A percentile compares a stretch with the other conserved stretches of the same genome.
These are phyloP conservation scores for Meriones unguiculatus DNA, from an alignment of 2,113 vertebrate species.

Conservation along the genomic window DNA sequence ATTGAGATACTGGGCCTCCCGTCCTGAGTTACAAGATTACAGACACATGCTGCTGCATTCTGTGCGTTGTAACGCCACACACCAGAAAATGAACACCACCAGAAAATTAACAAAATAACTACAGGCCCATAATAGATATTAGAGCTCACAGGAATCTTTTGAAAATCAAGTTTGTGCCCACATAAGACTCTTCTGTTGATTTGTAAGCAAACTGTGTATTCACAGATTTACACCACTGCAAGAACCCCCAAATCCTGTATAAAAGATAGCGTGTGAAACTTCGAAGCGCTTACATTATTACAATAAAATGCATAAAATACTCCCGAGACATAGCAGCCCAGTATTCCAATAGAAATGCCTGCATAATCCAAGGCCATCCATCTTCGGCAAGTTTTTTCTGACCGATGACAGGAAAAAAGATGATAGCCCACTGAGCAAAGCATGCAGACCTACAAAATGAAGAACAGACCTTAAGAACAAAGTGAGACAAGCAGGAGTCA, in stretches of 20 bases:
- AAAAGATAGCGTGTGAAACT: not conserved
- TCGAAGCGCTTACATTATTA: constrained; percentile 91
- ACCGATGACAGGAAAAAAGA: constrained; percentile 96
- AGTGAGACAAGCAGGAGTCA: not conserved
- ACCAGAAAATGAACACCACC: too few species aligned
- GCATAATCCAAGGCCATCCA: constrained; percentile 98
- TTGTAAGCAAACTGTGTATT: not conserved
- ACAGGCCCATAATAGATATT: not conserved
- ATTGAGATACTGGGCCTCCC: not conserved
- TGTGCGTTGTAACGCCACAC: not conserved
- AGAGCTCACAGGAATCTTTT: constrained; percentile 39
- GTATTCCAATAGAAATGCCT: constrained; percentile 94
- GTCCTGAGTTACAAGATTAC: not conserved
- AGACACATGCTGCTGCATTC: not conserved
- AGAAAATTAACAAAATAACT: constrained; percentile 43
- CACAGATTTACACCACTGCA: constrained; percentile 7
- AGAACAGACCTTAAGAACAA: not conserved
- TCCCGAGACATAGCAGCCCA: constrained; percentile 97
- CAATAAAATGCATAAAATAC: constrained; percentile 99
- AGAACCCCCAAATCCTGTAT: not conserved
- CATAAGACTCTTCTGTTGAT: not conserved
- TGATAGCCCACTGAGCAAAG: constrained; percentile 97
- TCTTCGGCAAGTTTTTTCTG: constrained; percentile 95
- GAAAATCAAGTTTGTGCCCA: constrained; percentile 41
- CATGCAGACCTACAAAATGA: constrained; percentile 92